Evolutionary conservation across 2,888 invertebrate species (phyloP).

Genomic region (Steinernema carpocapsae): DNA sequence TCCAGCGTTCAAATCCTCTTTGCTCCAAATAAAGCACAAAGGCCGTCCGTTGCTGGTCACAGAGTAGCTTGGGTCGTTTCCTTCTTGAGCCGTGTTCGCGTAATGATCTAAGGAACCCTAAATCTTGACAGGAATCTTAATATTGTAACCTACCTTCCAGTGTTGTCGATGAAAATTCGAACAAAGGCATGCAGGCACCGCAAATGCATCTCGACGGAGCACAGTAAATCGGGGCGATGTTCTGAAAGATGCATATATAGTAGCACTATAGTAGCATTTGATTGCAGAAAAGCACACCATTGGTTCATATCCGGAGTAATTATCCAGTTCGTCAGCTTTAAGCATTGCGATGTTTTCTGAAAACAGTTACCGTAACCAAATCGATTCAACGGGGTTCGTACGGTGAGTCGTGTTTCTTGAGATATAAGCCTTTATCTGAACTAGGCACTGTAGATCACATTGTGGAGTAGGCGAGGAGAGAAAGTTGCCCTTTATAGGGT

Average conservation of each 20-base stretch:
- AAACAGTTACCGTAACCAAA: not conserved
- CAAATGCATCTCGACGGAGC: not conserved
- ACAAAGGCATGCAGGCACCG: not conserved
- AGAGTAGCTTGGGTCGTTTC: not conserved
- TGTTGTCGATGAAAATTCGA: not conserved
- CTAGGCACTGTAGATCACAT: not conserved
- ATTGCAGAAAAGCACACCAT: no score
- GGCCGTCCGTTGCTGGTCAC: slow-evolving; percentile 1
- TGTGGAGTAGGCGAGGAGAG: not conserved
- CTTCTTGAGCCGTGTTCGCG: slow-evolving; percentile 6
- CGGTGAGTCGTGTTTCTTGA: no score
- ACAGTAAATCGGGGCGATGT: not conserved
- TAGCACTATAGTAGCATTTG: no score
- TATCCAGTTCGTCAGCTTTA: not conserved
- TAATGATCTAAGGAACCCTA: not conserved
- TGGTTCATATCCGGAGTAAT: not conserved
- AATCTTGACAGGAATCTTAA: no score
- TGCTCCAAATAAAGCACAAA: slow-evolving; percentile 8
- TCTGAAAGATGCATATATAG: no score
- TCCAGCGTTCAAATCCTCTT: no score
- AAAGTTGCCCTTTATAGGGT: not conserved
- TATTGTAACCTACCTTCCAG: not conserved
- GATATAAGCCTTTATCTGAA: no score
- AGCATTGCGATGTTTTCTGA: not conserved
- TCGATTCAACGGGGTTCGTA: no score